Evolutionary conservation across 2,113 vertebrate species (phyloP).

Genomic region (Vulpes ferrilata): DNA sequence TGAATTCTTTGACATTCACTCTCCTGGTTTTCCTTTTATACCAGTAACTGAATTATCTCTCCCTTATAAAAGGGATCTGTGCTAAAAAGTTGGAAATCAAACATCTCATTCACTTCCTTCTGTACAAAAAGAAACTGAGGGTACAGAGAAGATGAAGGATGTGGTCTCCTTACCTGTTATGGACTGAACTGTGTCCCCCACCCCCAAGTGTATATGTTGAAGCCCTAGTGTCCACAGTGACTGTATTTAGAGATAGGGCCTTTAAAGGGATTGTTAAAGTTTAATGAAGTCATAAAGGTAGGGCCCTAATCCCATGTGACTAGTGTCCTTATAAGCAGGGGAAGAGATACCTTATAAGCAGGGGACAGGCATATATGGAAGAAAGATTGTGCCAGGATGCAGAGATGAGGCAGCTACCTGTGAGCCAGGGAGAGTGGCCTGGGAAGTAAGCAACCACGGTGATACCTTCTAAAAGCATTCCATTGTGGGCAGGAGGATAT

Average conservation of each 20-base stretch:
- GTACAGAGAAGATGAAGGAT: not conserved
- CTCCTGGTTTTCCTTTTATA: not conserved
- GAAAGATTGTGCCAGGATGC: not conserved
- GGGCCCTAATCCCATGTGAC: not conserved
- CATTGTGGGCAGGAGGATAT: not conserved
- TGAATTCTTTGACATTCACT: no score
- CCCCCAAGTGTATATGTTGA: not conserved
- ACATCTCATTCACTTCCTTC: not conserved
- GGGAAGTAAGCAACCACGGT: accelerated
- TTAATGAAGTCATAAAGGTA: not conserved
- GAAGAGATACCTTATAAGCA: not conserved
- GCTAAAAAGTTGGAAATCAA: not conserved
- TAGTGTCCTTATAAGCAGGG: not conserved
- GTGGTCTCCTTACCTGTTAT: not conserved
- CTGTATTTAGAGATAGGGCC: not conserved
- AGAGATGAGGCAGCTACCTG: not conserved
- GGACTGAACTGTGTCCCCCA: not conserved
- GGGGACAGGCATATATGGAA: not conserved
- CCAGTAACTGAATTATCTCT: not conserved
- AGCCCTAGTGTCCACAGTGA: not conserved
- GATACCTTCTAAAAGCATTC: not conserved
- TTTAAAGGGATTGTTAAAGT: not conserved
- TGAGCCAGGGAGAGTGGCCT: not conserved
- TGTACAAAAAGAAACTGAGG: not conserved
- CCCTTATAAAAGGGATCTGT: not conserved